Percentiles rank a stretch among this genome's conserved stretches.
Conservation (phyloP, 2,797 vertebrate species). For the Enteromius afrohamiltoni region DNA sequence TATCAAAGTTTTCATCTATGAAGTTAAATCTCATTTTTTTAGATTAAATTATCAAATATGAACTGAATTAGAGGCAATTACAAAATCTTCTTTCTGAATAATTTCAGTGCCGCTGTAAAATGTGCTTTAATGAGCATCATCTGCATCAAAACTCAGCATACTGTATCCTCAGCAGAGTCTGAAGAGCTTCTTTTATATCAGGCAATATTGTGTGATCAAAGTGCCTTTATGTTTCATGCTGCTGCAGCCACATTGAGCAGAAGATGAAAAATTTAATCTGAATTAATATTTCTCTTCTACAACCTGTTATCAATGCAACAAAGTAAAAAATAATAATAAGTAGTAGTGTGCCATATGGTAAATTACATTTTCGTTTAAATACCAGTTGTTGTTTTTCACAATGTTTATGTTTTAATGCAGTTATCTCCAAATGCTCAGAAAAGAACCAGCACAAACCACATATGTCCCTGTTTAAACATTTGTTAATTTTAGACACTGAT, state of each 20-base stretch:
- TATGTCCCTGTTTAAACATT: background rate
- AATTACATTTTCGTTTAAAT: background rate
- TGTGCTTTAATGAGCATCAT: conserved; percentile 23
- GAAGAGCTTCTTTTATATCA: background rate
- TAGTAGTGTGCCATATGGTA: conserved; percentile 3
- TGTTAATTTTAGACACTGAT: background rate
- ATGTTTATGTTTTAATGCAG: background rate
- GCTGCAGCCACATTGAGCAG: conserved; percentile 3
- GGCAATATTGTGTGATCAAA: conserved; percentile 21
- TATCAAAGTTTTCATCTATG: background rate
- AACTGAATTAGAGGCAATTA: conserved; percentile 5
- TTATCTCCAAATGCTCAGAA: background rate
- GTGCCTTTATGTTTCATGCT: conserved; percentile 6
- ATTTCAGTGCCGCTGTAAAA: conserved; percentile 23
- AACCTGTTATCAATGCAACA: background rate
- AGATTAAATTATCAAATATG: background rate
- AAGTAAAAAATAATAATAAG: background rate
- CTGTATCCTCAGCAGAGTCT: conserved; percentile 2
- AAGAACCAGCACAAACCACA: background rate
- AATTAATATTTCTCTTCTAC: background rate
- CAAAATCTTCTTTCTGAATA: background rate
- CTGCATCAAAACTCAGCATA: background rate
- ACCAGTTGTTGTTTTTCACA: background rate
- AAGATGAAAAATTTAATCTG: background rate
- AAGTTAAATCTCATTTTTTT: background rate